Conservation (phyloP, 1,140 invertebrate species). For the Lucilia sericata region DNA sequence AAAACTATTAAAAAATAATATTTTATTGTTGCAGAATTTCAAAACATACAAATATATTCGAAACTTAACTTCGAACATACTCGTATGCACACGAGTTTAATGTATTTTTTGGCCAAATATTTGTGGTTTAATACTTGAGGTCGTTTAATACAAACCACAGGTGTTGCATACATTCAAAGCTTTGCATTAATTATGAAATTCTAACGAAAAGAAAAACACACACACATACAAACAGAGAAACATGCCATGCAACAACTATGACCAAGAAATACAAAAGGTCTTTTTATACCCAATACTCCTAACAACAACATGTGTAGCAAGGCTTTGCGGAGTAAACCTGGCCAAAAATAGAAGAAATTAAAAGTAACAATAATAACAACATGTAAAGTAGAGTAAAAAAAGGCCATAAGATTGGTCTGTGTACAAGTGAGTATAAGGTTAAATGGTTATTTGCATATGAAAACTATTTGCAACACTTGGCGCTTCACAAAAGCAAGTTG, state of each 20-base stretch:
- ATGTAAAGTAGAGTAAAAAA: no score
- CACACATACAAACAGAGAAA: neutral
- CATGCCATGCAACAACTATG: slow-evolving; percentile 12
- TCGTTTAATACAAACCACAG: slow-evolving; percentile 67
- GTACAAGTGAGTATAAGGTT: neutral
- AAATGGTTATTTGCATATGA: slow-evolving; percentile 47
- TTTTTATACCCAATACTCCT: neutral
- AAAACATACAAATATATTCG: neutral
- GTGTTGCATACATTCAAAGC: slow-evolving; percentile 67
- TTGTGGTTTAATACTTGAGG: slow-evolving; percentile 59
- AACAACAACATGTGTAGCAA: neutral
- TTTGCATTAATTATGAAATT: slow-evolving; percentile 68
- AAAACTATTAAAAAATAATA: slow-evolving; percentile 16
- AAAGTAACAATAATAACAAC: no score
- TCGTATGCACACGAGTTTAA: neutral
- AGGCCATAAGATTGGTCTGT: neutral
- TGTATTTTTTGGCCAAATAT: slow-evolving; percentile 45
- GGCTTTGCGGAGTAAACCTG: neutral
- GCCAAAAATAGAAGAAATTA: neutral
- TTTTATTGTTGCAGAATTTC: neutral
- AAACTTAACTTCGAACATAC: no score
- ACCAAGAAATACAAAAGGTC: neutral
- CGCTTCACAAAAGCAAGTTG: neutral
- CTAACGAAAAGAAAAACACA: slow-evolving; percentile 1
- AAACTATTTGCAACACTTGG: slow-evolving; percentile 64